Evolutionary conservation across 1,140 invertebrate species (phyloP).

Genomic region (Mya arenaria): DNA sequence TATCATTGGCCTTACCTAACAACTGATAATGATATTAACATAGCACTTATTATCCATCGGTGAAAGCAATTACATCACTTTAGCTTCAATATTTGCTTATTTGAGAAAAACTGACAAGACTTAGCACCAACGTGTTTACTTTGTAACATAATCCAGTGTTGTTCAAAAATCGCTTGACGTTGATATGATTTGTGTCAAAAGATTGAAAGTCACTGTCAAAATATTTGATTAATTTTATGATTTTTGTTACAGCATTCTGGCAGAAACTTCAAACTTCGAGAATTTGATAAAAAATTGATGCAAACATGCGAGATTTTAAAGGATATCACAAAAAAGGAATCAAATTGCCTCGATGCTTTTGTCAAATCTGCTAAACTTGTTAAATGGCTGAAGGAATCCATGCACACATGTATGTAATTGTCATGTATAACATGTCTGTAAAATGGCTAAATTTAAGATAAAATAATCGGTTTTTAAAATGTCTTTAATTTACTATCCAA

Average conservation of each 20-base stretch:
- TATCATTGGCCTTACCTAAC: not conserved
- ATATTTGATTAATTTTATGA: not conserved
- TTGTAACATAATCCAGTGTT: too few species aligned
- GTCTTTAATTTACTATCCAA: not conserved
- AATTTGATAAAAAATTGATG: slow-evolving; percentile 62
- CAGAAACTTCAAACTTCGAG: slow-evolving; percentile 50
- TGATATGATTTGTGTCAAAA: too few species aligned
- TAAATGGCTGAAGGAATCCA: slow-evolving; percentile 69
- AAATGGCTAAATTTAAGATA: not conserved
- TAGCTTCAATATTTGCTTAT: too few species aligned
- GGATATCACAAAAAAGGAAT: slow-evolving; percentile 55
- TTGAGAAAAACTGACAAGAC: too few species aligned
- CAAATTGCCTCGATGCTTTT: slow-evolving; percentile 66
- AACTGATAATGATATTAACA: not conserved
- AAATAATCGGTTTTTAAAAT: not conserved
- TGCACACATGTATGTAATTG: slow-evolving; percentile 55
- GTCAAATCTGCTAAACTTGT: slow-evolving; percentile 62
- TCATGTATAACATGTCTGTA: not conserved
- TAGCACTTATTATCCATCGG: too few species aligned
- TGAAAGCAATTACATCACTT: too few species aligned
- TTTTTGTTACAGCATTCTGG: not conserved
- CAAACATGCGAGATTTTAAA: slow-evolving; percentile 58
- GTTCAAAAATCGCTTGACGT: too few species aligned
- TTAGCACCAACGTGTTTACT: too few species aligned
- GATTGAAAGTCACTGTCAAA: not conserved